Conservation (phyloP, 2,113 vertebrate genomes). For the Eleginops maclovinus region DNA sequence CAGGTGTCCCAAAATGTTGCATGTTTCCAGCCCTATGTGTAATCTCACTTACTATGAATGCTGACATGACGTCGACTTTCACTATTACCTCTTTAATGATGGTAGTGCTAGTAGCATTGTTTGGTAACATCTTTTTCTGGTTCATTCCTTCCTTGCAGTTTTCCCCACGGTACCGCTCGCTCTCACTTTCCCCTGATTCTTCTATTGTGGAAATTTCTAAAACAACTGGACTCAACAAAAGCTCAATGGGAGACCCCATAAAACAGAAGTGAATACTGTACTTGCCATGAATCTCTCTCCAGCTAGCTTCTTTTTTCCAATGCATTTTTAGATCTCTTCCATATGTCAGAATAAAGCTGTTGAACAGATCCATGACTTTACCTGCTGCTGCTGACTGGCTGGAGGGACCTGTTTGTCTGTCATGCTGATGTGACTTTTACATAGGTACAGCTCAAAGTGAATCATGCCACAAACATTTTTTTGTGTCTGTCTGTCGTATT, state of each 20-base stretch:
- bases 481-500: conserved; percentile 17
- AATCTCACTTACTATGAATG: background rate
- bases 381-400: conserved; percentile 30
- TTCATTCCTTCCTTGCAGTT: conserved; percentile 3
- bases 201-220: conserved; percentile 57
- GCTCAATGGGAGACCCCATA: conserved; percentile 60
- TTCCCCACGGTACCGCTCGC: background rate
- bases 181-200: conserved; percentile 60
- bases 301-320: conserved; percentile 60
- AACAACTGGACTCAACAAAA: conserved; percentile 49
- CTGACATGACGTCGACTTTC: background rate
- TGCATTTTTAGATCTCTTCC: conserved; percentile 59
- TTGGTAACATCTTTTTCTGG: conserved; percentile 1
- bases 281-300: conserved; percentile 23
- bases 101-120: background rate
- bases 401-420: conserved; percentile 30
- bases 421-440: conserved; percentile 49
- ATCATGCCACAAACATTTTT: conserved; percentile 7
- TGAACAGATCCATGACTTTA: conserved; percentile 61
- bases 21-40: background rate
- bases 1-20: background rate
- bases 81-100: conserved; percentile 2
- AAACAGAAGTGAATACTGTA: conserved; percentile 30
- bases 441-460: conserved; percentile 45
- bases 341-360: conserved; percentile 61